A percentile compares a stretch with the other conserved stretches of the same genome.
Conservation (phyloP, 2,797 vertebrate species). For the Gymnocypris eckloni region DNA sequence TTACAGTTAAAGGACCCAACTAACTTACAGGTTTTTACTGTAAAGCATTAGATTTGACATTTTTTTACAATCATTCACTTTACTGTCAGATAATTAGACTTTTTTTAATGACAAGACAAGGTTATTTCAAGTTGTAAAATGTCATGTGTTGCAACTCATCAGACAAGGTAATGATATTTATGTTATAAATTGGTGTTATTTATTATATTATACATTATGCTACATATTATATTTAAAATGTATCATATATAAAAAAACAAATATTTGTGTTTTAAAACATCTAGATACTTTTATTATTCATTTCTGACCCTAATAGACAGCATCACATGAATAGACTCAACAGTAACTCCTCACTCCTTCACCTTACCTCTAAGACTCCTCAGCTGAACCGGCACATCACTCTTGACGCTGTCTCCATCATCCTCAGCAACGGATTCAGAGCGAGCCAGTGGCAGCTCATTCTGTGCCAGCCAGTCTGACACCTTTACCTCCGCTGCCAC, state of each 20-base stretch:
- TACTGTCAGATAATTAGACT: background rate
- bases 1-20: no score
- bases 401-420: constrained; percentile 95
- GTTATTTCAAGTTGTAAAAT: background rate
- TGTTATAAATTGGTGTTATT: no score
- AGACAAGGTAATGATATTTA: no score
- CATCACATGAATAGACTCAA: constrained; percentile 5
- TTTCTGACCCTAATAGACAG: background rate
- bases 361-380: constrained; percentile 92
- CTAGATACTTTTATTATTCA: no score
- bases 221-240: no score
- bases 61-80: no score
- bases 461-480: constrained; percentile 96
- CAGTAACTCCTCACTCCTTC: background rate
- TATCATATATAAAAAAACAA: no score
- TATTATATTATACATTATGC: no score
- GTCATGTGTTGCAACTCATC: background rate
- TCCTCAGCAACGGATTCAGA: constrained; percentile 89
- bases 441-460: constrained; percentile 90
- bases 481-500: constrained; percentile 96
- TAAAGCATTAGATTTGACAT: no score
- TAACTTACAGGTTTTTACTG: no score
- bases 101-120: background rate
- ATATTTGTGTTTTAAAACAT: background rate
- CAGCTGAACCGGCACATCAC: constrained; percentile 92